These are phyloP conservation scores for Acanthis flammea DNA, from an alignment of 2,797 vertebrate species.

Conservation along the genomic window DNA sequence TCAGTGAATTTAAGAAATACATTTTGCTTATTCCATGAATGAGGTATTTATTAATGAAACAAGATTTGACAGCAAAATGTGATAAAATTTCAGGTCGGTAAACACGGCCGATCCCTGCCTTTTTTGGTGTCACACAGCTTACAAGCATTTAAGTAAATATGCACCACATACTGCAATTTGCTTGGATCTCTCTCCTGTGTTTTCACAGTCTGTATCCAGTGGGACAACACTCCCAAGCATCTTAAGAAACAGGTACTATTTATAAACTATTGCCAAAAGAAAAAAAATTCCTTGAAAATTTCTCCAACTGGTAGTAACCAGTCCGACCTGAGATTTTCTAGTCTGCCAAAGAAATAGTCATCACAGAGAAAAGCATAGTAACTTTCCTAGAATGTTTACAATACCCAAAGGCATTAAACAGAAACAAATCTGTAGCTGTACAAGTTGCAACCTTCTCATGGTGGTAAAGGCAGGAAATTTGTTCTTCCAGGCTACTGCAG, in stretches of 20 bases:
- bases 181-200: background rate
- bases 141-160: background rate
- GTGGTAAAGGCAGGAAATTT: background rate
- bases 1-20: background rate
- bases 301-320: background rate
- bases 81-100: background rate
- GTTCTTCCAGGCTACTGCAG: background rate
- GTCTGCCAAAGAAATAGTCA: background rate
- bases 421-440: background rate
- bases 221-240: background rate
- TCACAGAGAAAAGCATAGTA: background rate
- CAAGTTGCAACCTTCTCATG: background rate
- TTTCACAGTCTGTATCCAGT: background rate
- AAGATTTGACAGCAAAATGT: background rate
- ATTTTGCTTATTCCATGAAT: background rate
- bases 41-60: background rate
- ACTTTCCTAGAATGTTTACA: background rate
- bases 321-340: background rate
- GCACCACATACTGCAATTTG: rapidly evolving
- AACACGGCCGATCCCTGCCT: too few relatives aligned
- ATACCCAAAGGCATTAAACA: background rate
- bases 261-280: background rate
- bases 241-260: background rate
- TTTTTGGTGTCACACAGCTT: background rate
- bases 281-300: background rate